Base-by-base conservation (phyloP, 2,888 invertebrate genomes). In the Salticus scenicus region DNA sequence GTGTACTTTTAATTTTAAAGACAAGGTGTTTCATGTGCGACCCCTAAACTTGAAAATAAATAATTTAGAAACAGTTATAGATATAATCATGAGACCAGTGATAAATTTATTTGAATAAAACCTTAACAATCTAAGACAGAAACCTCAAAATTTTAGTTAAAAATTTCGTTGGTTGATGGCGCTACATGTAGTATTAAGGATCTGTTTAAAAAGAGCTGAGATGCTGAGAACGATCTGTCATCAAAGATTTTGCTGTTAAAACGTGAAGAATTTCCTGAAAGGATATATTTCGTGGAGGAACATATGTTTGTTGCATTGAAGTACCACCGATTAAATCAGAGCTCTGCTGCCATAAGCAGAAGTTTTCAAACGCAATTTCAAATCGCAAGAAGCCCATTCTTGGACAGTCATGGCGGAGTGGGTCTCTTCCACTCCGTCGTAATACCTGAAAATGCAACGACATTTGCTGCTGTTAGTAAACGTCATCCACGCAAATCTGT, bases 311-410 rank as follows among this genome's bases (percentile, higher is more conserved):
- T 74, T 74, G 27, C 63, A 12, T 74, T 74, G 10, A 63, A 63
- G 37, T 37, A 37, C 41, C 73, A 74, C 73, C 37, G 73, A 74
- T 74, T 63, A 63, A 63, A 74, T 57, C 37, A 63, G 24, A 74
- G 33, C 24, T 27, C 73, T 63, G 27, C 63, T 74, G 63, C 63
- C 33, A 74, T n/a, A 63, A 63, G 33, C 14, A 0, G 73, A 74
- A 74, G 24, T 63, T 63, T 74, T 63, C 73, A 71, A 47, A 47
- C 4, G 37, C 37, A 10, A 37, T 37, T 37, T 37, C 4, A 37
- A 37, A 27, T 27, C 20, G 1, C 37, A 31, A 57, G 57, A 51
- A 57, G 0, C 33, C 30, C 33, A 57, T 71, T 51, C 57, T 7
- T 57, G 72, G 57, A 10, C 57, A 42, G 20, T 27, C 37, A 24